Evolutionary conservation across 1,140 invertebrate species (phyloP), one percentile per base, ranked within the genome.

Genomic region (Aphelinus certus): DNA sequence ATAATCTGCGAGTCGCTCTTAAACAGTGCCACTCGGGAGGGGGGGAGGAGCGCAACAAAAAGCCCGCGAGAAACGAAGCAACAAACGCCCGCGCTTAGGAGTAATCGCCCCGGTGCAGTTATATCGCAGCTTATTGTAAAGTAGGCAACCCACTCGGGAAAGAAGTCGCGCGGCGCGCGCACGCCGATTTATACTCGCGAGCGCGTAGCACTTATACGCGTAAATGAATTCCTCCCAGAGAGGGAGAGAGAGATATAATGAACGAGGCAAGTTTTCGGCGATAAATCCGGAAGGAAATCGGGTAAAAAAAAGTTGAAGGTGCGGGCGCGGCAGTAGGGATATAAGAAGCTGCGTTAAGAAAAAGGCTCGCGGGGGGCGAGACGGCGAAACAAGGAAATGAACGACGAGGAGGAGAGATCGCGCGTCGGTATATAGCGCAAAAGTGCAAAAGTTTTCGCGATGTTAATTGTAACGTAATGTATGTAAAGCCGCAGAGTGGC

Each of bases 391-490:
- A 6, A 60, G 65, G 69, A 63, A 69, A 69, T 63, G n/a, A 26
- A 48, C 49, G 55, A 46, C 26, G 45, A 66, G 60, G 5, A 2
- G 64, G 51, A 26, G 7, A 56, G 53, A 48, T 51, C 60, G 43
- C n/a, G 42, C 45, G 62, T 9, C 61, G 68, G 63, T 26, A 26
- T 26, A 26, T 26, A 26, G 26, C 26, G 61, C 62, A 78, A 76
- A 79, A 78, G 72, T 75, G 72, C 73, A 66, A 77, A 79, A 79
- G 77, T 79, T 78, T 76, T 75, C 48, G 65, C 58, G 57, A 79
- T 77, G 76, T 83, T 84, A 83, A 83, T 83, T 83, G 77, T 78
- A 68, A 79, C 65, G 64, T 80, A 81, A 82, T 81, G 74, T 79
- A 80, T 73, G 77, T 78, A 79, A 82, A 83, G 76, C 78, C 80